Evolutionary conservation across 2,113 vertebrate genomes (phyloP), one percentile per base, ranked within the genome.

Genomic region (Penelope pileata): DNA sequence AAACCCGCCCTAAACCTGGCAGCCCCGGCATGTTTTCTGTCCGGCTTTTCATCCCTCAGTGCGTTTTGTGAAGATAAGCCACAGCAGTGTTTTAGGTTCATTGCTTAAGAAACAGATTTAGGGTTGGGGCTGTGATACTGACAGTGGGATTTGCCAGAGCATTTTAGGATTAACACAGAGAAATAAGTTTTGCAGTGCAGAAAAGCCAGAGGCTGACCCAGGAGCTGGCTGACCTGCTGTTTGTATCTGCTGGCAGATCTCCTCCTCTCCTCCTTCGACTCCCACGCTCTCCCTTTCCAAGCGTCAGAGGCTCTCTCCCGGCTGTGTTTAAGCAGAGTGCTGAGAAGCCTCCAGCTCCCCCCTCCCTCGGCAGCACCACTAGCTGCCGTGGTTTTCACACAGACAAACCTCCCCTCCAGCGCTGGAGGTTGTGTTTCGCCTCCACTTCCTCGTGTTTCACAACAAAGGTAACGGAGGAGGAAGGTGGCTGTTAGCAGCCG

Each of bases 131-230:
- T 68, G 34, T n/a, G n/a, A 58, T 42, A 75, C 43, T 30, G 51
- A 42, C 7, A 14, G 29, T 51, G 50, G 38, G 56, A 51, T 51
- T 56, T 88, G 36, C 0, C 0, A 42, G 34, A 77, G 10, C 29
- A n/a, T n/a, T n/a, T n/a, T n/a, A n/a, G n/a, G n/a, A n/a, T n/a
- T n/a, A n/a, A n/a, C n/a, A n/a, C n/a, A n/a, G n/a, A n/a, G n/a
- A n/a, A n/a, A n/a, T n/a, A n/a, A n/a, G n/a, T n/a, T n/a, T n/a
- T n/a, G n/a, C n/a, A n/a, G n/a, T n/a, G n/a, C n/a, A n/a, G n/a
- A n/a, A n/a, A n/a, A n/a, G n/a, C n/a, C n/a, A n/a, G n/a, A n/a
- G n/a, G n/a, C n/a, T n/a, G n/a, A n/a, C n/a, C n/a, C n/a, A n/a
- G n/a, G n/a, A n/a, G n/a, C 51, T 76, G 32, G 62, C 38, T 88